These are phyloP conservation scores for Papilio machaon DNA, from an alignment of 1,140 invertebrate species.

Conservation along the genomic window DNA sequence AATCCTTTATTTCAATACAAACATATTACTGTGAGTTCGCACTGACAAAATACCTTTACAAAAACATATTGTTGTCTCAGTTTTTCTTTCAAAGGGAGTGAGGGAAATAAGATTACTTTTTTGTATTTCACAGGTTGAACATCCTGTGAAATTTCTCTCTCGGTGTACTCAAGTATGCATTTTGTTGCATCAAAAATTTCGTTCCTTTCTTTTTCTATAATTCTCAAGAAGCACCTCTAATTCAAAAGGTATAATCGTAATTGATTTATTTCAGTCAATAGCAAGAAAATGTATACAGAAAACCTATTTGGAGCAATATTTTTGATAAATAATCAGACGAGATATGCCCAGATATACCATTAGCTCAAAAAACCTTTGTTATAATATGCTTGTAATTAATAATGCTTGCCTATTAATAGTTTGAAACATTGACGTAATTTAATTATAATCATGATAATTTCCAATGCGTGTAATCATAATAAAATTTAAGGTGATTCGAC, in stretches of 20 bases:
- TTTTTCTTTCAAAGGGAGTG: neutral
- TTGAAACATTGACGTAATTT: conserved; percentile 6
- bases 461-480: conserved; percentile 11
- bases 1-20: neutral
- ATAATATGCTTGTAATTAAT: neutral
- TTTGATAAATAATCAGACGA: neutral
- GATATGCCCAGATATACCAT: neutral
- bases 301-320: neutral
- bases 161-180: too few species aligned
- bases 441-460: conserved; percentile 24
- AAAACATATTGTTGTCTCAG: neutral
- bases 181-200: too few species aligned
- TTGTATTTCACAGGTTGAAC: too few species aligned
- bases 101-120: neutral
- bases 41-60: neutral
- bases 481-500: conserved; percentile 20
- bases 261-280: neutral
- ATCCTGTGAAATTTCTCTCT: too few species aligned
- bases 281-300: neutral
- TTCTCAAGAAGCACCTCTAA: too few species aligned
- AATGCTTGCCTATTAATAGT: conserved; percentile 10
- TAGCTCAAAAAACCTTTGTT: neutral
- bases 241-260: neutral
- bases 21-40: neutral
- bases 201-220: too few species aligned